These are phyloP conservation scores for Athetis lepigone DNA, from an alignment of 2,888 invertebrate species.

Conservation along the genomic window DNA sequence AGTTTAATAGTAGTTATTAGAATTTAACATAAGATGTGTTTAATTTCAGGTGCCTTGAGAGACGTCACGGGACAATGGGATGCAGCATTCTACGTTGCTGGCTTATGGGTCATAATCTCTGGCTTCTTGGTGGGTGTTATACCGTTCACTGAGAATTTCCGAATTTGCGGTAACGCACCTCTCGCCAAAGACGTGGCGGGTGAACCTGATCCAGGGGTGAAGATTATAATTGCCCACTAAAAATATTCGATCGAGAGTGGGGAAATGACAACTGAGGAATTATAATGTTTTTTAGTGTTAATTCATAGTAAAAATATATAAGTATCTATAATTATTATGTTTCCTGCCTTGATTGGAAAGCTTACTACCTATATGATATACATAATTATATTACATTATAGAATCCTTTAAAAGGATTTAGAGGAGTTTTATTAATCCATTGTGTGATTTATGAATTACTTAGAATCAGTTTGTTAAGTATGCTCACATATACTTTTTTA, in stretches of 20 bases:
- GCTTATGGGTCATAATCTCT: constrained; percentile 95
- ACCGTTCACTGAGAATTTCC: constrained; percentile 92
- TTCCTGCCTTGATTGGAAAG: constrained; percentile 8
- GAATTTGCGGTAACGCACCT: constrained; percentile 89
- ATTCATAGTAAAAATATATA: background rate
- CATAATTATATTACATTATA: background rate
- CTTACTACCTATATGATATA: constrained; percentile 3
- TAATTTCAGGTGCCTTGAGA: constrained; percentile 81
- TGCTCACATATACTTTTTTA: constrained; percentile 10
- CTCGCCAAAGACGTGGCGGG: constrained; percentile 85
- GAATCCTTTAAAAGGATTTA: constrained; percentile 16
- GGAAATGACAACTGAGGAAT: background rate
- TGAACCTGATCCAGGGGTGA: constrained; percentile 84
- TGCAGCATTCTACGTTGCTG: constrained; percentile 95
- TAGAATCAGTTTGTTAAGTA: constrained; percentile 23
- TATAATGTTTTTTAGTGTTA: background rate
- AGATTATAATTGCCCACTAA: constrained; percentile 86
- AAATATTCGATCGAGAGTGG: background rate
- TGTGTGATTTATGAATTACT: constrained; percentile 22
- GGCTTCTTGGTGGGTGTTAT: constrained; percentile 93
- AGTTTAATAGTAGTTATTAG: background rate
- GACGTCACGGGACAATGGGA: constrained; percentile 94
- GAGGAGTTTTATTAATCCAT: constrained; percentile 15
- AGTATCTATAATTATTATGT: background rate
- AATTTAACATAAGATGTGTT: background rate